A percentile compares a stretch with the other conserved stretches of the same genome.
These are phyloP conservation scores for Patagioenas fasciata DNA, from an alignment of 2,113 vertebrate species.

Conservation along the genomic window DNA sequence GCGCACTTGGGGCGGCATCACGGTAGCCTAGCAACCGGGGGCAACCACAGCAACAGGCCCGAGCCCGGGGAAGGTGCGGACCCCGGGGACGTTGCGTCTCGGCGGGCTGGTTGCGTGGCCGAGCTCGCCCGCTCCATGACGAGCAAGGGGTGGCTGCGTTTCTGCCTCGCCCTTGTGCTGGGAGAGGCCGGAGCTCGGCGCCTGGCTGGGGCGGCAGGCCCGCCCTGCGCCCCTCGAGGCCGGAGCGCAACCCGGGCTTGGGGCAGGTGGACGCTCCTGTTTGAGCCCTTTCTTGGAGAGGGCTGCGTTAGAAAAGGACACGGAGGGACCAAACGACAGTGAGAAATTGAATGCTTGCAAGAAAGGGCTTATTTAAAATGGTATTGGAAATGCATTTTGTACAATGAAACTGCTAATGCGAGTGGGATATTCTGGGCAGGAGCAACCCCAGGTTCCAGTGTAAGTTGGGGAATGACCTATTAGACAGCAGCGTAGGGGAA, in stretches of 20 bases:
- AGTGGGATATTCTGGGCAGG: background rate
- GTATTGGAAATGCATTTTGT: background rate
- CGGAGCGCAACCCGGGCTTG: too few species aligned
- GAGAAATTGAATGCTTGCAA: background rate
- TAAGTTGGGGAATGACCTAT: too few species aligned
- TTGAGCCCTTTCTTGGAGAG: background rate
- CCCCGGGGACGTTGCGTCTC: accelerated
- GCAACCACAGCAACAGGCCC: background rate
- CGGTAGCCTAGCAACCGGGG: background rate
- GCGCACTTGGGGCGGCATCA: accelerated
- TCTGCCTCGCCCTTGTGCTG: too few species aligned
- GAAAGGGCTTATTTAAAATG: background rate
- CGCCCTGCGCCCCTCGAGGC: too few species aligned
- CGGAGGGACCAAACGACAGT: background rate
- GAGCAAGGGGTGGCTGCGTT: background rate
- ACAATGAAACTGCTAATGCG: accelerated
- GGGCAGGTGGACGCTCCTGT: accelerated
- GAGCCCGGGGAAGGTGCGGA: too few species aligned
- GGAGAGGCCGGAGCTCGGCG: background rate
- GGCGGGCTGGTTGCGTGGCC: background rate
- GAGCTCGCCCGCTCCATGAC: accelerated
- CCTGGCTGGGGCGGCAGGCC: too few species aligned
- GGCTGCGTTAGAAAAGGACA: too few species aligned
- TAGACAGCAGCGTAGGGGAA: too few species aligned
- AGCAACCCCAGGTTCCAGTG: too few species aligned